Conservation (phyloP, 2,113 vertebrate species). For the Myanophis thanlyinensis region DNA sequence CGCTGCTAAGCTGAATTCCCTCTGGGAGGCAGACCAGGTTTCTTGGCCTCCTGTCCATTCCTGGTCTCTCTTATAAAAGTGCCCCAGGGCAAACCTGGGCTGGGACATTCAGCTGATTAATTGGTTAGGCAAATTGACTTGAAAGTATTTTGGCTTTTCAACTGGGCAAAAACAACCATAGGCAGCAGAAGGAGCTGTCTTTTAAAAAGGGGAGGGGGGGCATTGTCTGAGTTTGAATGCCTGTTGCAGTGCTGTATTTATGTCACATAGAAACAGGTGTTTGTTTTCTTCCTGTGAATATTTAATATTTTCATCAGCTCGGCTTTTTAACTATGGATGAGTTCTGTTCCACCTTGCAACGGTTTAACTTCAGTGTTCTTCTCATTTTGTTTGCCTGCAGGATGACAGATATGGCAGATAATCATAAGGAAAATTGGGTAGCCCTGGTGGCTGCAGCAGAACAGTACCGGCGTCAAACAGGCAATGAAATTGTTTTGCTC, state of each 20-base stretch:
- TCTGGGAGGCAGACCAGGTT: not conserved
- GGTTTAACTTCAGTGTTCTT: not conserved
- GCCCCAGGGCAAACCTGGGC: not conserved
- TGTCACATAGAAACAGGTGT: not conserved
- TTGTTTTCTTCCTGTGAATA: not conserved
- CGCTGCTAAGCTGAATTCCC: not conserved
- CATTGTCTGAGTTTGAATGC: not conserved
- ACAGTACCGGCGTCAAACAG: constrained; percentile 81
- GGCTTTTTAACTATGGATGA: not conserved
- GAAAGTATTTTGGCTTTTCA: not conserved
- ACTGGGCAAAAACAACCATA: not conserved
- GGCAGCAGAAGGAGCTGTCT: not conserved
- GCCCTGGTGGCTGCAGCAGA: constrained; percentile 82
- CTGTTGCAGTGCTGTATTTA: not conserved
- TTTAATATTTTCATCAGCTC: not conserved
- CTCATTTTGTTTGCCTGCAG: not conserved
- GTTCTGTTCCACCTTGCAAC: not conserved
- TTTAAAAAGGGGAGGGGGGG: too few relatives aligned
- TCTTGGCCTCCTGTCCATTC: not conserved
- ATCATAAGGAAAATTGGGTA: constrained; percentile 87
- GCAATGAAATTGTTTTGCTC: constrained; percentile 85
- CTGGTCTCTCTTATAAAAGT: not conserved
- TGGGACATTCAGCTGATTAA: not conserved
- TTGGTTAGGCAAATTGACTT: not conserved
- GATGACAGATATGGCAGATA: constrained; percentile 81